A percentile compares a stretch with the other conserved stretches of the same genome.
phyloP scores from a whole-genome alignment of 2,888 invertebrate species.

The Formica aserva region DNA sequence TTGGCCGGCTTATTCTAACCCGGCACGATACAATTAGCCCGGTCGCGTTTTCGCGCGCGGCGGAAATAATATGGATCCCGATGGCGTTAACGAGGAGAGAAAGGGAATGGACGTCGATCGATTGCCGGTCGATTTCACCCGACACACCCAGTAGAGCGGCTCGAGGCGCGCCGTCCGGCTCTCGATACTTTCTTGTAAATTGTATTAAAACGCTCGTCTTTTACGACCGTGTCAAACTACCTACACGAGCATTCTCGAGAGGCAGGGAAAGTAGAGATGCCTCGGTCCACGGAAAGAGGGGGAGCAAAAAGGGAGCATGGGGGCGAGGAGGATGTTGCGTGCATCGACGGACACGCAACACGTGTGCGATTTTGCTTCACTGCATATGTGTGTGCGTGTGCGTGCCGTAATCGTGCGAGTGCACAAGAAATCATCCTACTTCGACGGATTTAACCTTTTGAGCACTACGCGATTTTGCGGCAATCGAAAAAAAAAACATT shows the following conservation, averaged over 20 bases:
- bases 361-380: constrained; percentile 50
- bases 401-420: not conserved
- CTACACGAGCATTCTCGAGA: constrained; percentile 78
- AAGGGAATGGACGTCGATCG: constrained; percentile 19
- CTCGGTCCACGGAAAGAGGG: constrained; percentile 20
- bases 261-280: constrained; percentile 63
- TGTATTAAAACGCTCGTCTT: constrained; percentile 85
- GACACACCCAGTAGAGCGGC: constrained; percentile 73
- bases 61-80: not conserved
- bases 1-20: not conserved
- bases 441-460: not conserved
- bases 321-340: constrained; percentile 34
- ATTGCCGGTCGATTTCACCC: constrained; percentile 63
- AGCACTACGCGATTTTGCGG: not conserved
- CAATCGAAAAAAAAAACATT: not conserved
- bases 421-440: constrained; percentile 12
- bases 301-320: constrained; percentile 36
- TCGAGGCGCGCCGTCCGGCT: constrained; percentile 69
- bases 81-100: constrained; percentile 23
- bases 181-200: constrained; percentile 85
- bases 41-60: constrained; percentile 20
- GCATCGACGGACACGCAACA: constrained; percentile 51
- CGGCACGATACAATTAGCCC: constrained; percentile 9
- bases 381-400: not conserved
- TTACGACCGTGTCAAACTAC: constrained; percentile 85